Conservation (phyloP, 2,113 vertebrate species). For the Burhinus oedicnemus region DNA sequence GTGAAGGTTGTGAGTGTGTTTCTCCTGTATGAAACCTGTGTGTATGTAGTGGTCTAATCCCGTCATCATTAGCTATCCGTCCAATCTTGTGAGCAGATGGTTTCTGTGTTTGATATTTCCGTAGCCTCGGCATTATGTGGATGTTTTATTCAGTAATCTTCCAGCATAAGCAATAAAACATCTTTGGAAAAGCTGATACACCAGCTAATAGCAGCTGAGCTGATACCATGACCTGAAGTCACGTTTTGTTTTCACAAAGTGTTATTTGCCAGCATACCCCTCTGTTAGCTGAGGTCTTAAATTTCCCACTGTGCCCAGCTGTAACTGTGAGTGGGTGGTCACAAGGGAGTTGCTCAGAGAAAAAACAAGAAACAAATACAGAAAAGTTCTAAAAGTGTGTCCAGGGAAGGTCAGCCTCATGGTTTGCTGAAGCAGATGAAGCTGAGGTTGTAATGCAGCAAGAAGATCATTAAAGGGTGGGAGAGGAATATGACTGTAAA, state of each 20-base stretch:
- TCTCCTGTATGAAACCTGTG: not conserved
- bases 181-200: not conserved
- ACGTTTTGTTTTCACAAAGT: not conserved
- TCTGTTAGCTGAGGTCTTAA: not conserved
- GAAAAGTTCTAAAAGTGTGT: not conserved
- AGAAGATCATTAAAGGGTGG: not conserved
- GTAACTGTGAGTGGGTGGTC: not conserved
- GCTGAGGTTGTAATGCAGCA: not conserved
- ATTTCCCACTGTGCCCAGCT: not conserved
- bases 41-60: not conserved
- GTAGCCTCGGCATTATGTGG: not conserved
- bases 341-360: not conserved
- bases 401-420: not conserved
- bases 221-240: not conserved
- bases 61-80: fast-evolving
- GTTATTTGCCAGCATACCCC: not conserved
- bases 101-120: not conserved
- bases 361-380: not conserved
- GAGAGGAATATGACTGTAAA: not conserved
- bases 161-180: not conserved
- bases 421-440: not conserved
- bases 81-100: not conserved
- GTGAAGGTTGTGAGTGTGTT: not conserved
- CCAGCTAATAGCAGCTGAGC: not conserved
- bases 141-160: not conserved